A percentile compares a stretch with the other conserved stretches of the same genome.
phyloP scores from a whole-genome alignment of 2,888 invertebrate genomes.

The Pardosa pseudoannulata region DNA sequence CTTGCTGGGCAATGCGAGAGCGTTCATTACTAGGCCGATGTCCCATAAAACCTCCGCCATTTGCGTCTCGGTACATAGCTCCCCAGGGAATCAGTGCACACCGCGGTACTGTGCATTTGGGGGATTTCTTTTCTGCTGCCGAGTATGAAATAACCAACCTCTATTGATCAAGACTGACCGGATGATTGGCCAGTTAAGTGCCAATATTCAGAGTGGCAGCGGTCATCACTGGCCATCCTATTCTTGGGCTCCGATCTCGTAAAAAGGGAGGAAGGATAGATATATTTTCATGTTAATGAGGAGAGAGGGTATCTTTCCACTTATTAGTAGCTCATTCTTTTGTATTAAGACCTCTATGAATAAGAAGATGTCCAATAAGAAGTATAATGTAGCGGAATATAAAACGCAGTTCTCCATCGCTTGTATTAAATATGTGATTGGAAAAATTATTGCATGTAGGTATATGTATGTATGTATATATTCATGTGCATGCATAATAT shows the following conservation, averaged over 20 bases:
- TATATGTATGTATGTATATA: too few species aligned
- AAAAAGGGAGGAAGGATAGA: constrained; percentile 18
- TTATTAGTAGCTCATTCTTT: constrained; percentile 24
- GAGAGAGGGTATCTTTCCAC: constrained; percentile 11
- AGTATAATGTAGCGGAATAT: too few species aligned
- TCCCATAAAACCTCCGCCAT: constrained; percentile 61
- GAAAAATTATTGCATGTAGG: too few species aligned
- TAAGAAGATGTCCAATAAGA: not conserved
- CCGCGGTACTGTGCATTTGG: constrained; percentile 35
- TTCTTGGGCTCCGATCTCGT: constrained; percentile 33
- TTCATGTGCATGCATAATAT: too few species aligned
- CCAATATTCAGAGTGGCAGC: constrained; percentile 67
- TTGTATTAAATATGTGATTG: too few species aligned
- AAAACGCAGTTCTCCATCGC: too few species aligned
- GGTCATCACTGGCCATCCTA: constrained; percentile 22
- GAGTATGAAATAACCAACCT: constrained; percentile 48
- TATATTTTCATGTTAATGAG: constrained; percentile 13
- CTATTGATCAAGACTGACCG: constrained; percentile 67
- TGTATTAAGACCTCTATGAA: not conserved
- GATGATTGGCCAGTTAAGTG: constrained; percentile 64
- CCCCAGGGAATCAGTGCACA: constrained; percentile 41
- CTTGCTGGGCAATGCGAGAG: constrained; percentile 12
- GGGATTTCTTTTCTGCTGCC: constrained; percentile 36
- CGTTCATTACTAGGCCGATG: constrained; percentile 53
- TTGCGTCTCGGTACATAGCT: constrained; percentile 37